These are phyloP conservation scores for Monarcha castaneiventris DNA, from an alignment of 2,113 vertebrate species.

Conservation along the genomic window DNA sequence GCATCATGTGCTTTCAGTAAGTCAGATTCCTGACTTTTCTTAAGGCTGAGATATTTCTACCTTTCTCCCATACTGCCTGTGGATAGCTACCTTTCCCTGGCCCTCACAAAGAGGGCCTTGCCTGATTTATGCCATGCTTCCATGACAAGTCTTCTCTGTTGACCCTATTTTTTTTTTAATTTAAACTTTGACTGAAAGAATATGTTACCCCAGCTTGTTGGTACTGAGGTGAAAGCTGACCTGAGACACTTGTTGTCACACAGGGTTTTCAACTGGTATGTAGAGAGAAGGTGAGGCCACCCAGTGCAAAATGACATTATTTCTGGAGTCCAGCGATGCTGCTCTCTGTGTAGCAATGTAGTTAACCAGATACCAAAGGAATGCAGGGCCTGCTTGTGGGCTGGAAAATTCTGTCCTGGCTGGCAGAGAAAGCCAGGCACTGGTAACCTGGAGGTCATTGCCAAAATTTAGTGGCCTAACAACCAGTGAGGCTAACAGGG, in stretches of 20 bases:
- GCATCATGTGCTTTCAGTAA: background rate
- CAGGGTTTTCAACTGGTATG: background rate
- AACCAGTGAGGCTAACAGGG: background rate
- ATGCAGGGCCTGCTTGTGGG: rapidly evolving
- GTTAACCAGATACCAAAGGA: background rate
- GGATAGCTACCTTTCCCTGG: background rate
- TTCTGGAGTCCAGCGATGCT: background rate
- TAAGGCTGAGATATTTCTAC: background rate
- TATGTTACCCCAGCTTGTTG: background rate
- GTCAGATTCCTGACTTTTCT: background rate
- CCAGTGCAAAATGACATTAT: background rate
- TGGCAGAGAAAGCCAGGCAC: background rate
- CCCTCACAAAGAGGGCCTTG: background rate
- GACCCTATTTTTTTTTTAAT: background rate
- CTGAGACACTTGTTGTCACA: background rate
- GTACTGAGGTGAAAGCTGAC: background rate
- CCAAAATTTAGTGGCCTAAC: background rate
- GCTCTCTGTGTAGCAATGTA: background rate
- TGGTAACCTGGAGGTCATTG: background rate
- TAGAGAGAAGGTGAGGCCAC: background rate
- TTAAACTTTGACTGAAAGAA: background rate
- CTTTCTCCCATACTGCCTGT: background rate
- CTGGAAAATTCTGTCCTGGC: background rate
- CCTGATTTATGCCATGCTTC: background rate
- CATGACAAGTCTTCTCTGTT: background rate